Base-by-base conservation (phyloP, 2,797 vertebrate genomes). In the Malurus splendens region DNA sequence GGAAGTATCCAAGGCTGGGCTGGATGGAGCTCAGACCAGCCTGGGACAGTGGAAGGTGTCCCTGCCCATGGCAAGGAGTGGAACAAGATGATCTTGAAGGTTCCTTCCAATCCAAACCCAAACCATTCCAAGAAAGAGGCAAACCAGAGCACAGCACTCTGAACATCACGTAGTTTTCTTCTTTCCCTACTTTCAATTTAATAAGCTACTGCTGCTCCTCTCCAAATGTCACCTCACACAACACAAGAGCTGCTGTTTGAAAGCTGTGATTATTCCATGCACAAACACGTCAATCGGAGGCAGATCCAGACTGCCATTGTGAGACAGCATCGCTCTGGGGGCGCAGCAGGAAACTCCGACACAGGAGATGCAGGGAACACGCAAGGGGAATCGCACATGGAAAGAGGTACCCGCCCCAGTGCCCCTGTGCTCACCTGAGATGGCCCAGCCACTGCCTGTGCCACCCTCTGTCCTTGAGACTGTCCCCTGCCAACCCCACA, bases 211-310 rank as follows among this genome's bases (percentile, higher is more conserved):
- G 84, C 88, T 87, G 72, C 90, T 92, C 54, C 82, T 90, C 75
- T 95, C 89, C 94, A 89, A 92, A 91, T 78, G 93, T 92, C 93
- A 95, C 50, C 90, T 87, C 76, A 18, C 23, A 65, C 86, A 91
- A 77, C 73, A 70, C 83, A 89, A 78, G 81, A 92, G 55, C 47
- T 28, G 86, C 84, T 93, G 88, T 95, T 94, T 93, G 93, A 95
- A 95, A 95, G 94, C 94, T 93, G 90, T 80, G 94, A 95, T 94
- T 90, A 93, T 80, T 68, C 81, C 61, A 72, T 2, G 68, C 90
- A 81, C 88, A 95, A 95, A 95, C 88, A 95, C 81, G 2, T 94
- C 93, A 93, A 75, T 95, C 72, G 61, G 47, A 74, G 79, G 76
- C 90, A 71, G 83, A 51, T 73, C 75, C 90, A n/a, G 61, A 2